A percentile compares a stretch with the other conserved stretches of the same genome.
phyloP scores from a whole-genome alignment of 2,113 vertebrate genomes.

The Rostratula benghalensis region DNA sequence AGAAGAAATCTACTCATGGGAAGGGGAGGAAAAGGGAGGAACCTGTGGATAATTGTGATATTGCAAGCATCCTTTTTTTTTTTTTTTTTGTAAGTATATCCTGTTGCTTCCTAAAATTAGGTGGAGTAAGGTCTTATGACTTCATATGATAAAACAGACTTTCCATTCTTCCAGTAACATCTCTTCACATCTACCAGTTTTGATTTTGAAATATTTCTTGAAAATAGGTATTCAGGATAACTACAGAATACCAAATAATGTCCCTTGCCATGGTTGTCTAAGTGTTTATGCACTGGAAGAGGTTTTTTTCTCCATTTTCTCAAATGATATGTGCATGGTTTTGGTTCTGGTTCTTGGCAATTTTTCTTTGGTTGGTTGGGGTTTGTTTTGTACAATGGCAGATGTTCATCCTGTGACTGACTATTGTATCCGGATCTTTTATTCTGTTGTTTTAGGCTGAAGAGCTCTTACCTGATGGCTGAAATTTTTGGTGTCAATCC shows the following conservation, averaged over 20 bases:
- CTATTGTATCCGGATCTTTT: not conserved
- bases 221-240: not conserved
- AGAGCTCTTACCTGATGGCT: not conserved
- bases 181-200: not conserved
- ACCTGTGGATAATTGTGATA: not conserved
- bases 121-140: not conserved
- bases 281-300: not conserved
- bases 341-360: not conserved
- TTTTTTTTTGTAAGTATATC: not conserved
- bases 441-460: not conserved
- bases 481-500: not conserved
- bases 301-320: not conserved
- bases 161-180: not conserved
- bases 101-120: not conserved
- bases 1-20: not conserved
- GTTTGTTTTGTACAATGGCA: not conserved
- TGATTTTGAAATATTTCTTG: not conserved
- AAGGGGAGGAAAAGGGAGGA: not conserved
- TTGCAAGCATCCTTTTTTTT: not conserved
- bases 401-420: rapidly evolving
- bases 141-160: not conserved
- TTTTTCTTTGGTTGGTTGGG: rapidly evolving
- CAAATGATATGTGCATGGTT: not conserved
- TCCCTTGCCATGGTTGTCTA: not conserved
- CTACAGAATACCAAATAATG: not conserved